phyloP scores from a whole-genome alignment of 2,797 vertebrate genomes.

The Pangasius mekongensis region DNA sequence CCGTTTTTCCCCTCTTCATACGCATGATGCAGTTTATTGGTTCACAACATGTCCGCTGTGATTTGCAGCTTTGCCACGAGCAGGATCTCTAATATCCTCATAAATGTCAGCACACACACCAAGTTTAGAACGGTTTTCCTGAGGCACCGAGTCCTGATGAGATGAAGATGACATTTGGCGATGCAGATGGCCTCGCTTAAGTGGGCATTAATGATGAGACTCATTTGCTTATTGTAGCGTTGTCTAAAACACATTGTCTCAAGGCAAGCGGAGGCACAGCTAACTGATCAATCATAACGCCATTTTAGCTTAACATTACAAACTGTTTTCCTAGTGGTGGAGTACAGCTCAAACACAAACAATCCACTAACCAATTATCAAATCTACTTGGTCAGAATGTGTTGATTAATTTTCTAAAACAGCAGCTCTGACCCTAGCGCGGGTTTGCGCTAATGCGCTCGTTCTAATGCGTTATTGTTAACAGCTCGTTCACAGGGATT shows the following conservation, averaged over 20 bases:
- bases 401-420: too few relatives aligned
- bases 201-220: conserved; percentile 43
- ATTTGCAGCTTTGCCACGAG: conserved; percentile 35
- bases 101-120: conserved; percentile 46
- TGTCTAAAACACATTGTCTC: conserved; percentile 27
- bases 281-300: conserved; percentile 23
- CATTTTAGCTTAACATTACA: background rate
- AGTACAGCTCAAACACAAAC: background rate
- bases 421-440: background rate
- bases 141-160: conserved; percentile 31
- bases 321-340: too few relatives aligned
- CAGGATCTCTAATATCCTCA: conserved; percentile 37
- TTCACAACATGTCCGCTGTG: conserved; percentile 32
- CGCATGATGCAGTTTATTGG: background rate
- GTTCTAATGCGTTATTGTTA: too few relatives aligned
- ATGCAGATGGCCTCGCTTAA: conserved; percentile 54
- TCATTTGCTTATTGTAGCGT: conserved; percentile 33
- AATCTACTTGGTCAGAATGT: background rate
- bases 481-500: background rate
- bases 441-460: background rate
- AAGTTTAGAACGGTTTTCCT: conserved; percentile 44
- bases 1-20: background rate
- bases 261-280: background rate
- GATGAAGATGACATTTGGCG: conserved; percentile 51
- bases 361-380: background rate